Conservation (phyloP, 1,140 invertebrate genomes). For the Atta colombica region DNA sequence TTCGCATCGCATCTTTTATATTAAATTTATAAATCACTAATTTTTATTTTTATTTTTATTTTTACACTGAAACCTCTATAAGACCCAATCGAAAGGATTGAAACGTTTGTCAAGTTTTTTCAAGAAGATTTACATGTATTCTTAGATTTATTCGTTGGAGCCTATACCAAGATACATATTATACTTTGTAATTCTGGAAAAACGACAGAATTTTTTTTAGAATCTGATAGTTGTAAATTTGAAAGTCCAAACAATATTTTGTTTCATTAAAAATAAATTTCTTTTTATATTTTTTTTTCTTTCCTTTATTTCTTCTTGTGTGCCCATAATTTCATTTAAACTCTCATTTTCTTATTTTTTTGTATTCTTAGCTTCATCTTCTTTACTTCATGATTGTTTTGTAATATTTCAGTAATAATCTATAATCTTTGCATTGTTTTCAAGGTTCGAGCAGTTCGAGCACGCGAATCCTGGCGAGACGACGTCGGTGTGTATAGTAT, state of each 20-base stretch:
- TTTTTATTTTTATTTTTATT: too few species aligned
- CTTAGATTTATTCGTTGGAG: too few species aligned
- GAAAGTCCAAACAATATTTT: neutral
- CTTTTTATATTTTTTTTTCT: neutral
- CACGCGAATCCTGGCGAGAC: conserved; percentile 88
- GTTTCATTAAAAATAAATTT: neutral
- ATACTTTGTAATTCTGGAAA: too few species aligned
- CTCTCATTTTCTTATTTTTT: neutral
- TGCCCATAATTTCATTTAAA: neutral
- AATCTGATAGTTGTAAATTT: neutral
- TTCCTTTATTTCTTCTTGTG: neutral
- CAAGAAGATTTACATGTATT: too few species aligned
- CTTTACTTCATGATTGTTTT: neutral
- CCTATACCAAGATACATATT: too few species aligned
- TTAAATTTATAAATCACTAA: too few species aligned
- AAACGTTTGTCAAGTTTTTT: too few species aligned
- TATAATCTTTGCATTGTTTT: neutral
- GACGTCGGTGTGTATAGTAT: conserved; percentile 91
- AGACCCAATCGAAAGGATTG: too few species aligned
- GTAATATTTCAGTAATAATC: neutral
- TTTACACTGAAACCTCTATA: too few species aligned
- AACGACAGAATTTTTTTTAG: neutral
- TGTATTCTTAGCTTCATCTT: neutral
- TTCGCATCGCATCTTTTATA: too few species aligned
- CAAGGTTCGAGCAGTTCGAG: conserved; percentile 91